Base-by-base conservation (phyloP, 2,113 vertebrate species). In the Archilochus colubris region DNA sequence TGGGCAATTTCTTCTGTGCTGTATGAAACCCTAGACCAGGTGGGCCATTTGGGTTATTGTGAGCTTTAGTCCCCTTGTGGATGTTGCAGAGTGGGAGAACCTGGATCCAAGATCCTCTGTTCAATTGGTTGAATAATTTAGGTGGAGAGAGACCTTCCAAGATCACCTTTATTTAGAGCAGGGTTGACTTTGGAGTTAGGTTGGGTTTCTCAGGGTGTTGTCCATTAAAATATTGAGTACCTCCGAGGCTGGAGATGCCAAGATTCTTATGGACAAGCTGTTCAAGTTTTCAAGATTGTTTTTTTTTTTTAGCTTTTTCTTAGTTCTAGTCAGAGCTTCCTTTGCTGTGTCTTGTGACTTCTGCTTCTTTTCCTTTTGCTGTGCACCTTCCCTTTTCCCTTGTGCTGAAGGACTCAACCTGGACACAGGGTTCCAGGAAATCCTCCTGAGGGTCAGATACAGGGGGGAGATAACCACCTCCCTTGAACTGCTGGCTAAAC, bases 331-430 rank as follows among this genome's bases (percentile, higher is more conserved):
- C 54, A 79, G 63, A 85, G 18, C 63, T 89, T 89, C 12, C 24
- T 9, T 85, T 50, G 63, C 44, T 90, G 55, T 5, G 5, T 27
- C 18, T 80, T 73, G 36, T 57, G 9, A 24, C 63, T 77, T 11
- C 64, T 89, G 66, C 58, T 86, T 33, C 53, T 74, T 83, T 83
- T 67, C 14, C 38, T 84, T 72, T 82, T 68, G 38, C 64, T 91
- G 31, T 48, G 38, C 38, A 33, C 74, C 30, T 84, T 51, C 31
- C 53, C 53, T 57, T 63, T 74, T 55, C 28, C 62, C 58, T 46
- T 68, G 16, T 25, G 3, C 2, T 43, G 57, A 46, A 57, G 81
- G 61, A 27, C 64, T 84, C 69, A 86, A 19, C 40, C 48, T 68
- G 67, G 54, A 22, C 23, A 4, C 38, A 4, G 74, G 24, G 40